These are phyloP conservation scores for Phylloscopus whistleri DNA, from an alignment of 2,113 vertebrate species.

Conservation along the genomic window DNA sequence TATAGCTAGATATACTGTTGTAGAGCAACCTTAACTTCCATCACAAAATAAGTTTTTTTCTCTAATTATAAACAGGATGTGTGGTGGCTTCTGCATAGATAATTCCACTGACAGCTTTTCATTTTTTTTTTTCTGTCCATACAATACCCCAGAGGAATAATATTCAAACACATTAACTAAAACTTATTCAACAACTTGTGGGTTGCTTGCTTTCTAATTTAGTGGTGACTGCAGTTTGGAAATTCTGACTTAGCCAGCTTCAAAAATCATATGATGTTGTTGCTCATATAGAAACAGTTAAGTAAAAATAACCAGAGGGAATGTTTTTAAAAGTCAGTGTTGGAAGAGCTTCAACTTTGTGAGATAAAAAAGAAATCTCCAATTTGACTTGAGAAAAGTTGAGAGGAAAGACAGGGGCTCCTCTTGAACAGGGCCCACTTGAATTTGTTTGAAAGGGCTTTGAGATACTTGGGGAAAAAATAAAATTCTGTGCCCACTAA, in stretches of 20 bases:
- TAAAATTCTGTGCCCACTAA: neutral
- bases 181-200: neutral
- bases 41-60: neutral
- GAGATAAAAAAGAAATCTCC: neutral
- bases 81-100: neutral
- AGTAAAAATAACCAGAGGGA: conserved; percentile 29
- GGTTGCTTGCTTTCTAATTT: neutral
- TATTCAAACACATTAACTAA: neutral
- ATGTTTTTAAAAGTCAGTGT: neutral
- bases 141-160: neutral
- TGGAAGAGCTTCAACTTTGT: neutral
- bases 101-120: neutral
- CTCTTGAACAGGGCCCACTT: neutral
- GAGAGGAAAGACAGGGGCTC: neutral
- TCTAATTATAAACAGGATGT: neutral
- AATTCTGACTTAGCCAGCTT: neutral
- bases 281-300: conserved; percentile 21
- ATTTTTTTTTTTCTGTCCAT: neutral
- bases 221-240: neutral
- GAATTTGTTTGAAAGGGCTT: neutral
- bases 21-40: neutral
- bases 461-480: neutral
- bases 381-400: neutral
- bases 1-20: neutral
- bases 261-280: conserved; percentile 36